phyloP scores from a whole-genome alignment of 2,113 vertebrate species.

The Seriola dumerili region DNA sequence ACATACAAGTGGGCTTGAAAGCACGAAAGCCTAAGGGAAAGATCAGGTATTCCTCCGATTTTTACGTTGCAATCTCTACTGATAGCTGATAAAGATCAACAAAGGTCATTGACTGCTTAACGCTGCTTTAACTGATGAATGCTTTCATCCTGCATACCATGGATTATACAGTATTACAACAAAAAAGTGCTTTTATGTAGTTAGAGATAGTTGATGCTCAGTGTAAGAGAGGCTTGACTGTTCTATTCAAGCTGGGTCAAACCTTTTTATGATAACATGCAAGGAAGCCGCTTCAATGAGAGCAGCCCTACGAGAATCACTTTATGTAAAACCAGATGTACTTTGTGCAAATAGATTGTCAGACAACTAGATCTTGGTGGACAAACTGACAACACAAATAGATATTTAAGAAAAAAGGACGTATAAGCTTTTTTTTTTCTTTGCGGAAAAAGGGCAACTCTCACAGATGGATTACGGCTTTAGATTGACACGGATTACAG shows the following conservation, averaged over 20 bases:
- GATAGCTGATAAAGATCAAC: neutral
- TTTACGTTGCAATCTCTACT: neutral
- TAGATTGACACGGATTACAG: conserved; percentile 65
- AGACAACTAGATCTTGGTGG: conserved; percentile 1
- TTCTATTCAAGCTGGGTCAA: conserved; percentile 16
- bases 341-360: neutral
- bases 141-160: neutral
- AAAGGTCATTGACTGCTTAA: conserved; percentile 32
- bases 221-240: neutral
- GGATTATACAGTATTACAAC: conserved; percentile 5
- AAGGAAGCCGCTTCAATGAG: neutral
- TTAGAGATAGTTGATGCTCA: neutral
- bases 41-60: neutral
- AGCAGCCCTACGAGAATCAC: neutral
- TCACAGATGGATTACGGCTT: conserved; percentile 54
- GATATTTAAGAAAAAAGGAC: conserved; percentile 3
- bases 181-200: neutral
- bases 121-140: conserved; percentile 8
- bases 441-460: conserved; percentile 15
- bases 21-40: neutral
- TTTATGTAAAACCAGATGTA: conserved; percentile 9
- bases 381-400: conserved; percentile 15
- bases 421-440: neutral
- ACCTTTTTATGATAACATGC: neutral
- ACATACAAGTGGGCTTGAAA: neutral